Evolutionary conservation across 2,888 invertebrate genomes (phyloP).

Genomic region (Dynastes tityus): DNA sequence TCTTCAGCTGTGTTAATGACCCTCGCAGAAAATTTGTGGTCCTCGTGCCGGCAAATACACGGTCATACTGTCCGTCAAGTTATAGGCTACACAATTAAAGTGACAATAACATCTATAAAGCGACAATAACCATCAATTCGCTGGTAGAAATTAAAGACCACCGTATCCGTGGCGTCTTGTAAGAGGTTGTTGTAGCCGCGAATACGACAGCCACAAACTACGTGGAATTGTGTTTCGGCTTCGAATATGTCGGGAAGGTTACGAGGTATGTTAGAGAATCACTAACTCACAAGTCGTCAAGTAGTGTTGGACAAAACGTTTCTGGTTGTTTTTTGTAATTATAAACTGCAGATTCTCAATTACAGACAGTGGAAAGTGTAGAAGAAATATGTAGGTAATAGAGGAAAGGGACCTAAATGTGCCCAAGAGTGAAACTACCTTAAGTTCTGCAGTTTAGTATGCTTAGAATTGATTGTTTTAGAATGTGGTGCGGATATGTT

Average conservation of each 20-base stretch:
- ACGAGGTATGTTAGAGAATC: not conserved
- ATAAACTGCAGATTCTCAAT: no score
- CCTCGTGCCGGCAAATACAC: constrained; percentile 1
- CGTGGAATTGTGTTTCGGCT: constrained; percentile 8
- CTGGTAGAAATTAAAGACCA: constrained; percentile 33
- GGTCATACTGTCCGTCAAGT: constrained; percentile 9
- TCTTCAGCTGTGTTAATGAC: constrained; percentile 6
- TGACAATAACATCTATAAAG: constrained; percentile 40
- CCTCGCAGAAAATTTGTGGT: not conserved
- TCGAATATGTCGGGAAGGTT: constrained; percentile 1
- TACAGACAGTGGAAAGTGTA: no score
- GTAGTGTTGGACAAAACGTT: no score
- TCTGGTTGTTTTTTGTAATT: no score
- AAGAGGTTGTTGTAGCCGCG: constrained; percentile 21
- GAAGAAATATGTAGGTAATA: no score
- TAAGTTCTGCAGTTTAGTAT: no score
- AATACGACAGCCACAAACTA: constrained; percentile 31
- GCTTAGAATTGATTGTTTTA: no score
- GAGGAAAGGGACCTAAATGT: no score
- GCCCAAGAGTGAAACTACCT: no score
- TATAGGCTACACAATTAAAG: constrained; percentile 16
- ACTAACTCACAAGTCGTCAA: not conserved
- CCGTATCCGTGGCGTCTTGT: constrained; percentile 25
- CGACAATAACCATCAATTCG: constrained; percentile 39
- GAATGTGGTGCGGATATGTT: no score